Evolutionary conservation across 2,797 vertebrate genomes (phyloP).

Genomic region (Alcedo quadribrachys): DNA sequence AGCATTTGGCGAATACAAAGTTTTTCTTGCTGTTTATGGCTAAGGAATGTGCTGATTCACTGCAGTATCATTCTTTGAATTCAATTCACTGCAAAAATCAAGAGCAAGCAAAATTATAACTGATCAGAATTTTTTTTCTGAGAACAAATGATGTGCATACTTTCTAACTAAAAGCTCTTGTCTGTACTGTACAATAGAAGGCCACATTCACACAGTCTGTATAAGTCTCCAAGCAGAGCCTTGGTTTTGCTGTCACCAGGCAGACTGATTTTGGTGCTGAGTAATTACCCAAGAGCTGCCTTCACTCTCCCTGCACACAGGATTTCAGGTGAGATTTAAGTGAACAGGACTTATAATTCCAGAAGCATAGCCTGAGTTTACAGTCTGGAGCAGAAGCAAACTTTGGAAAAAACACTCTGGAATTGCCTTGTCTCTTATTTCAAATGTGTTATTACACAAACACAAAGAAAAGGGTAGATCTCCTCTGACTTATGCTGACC

Average conservation of each 20-base stretch:
- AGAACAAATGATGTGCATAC: neutral
- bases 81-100: neutral
- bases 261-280: neutral
- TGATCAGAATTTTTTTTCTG: neutral
- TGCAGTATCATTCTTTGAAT: neutral
- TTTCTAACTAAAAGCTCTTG: neutral
- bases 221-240: neutral
- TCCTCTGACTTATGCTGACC: neutral
- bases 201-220: neutral
- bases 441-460: neutral
- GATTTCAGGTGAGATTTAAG: neutral
- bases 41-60: slow-evolving; percentile 24
- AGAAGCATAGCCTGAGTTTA: neutral
- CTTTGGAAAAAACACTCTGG: neutral
- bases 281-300: neutral
- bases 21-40: neutral
- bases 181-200: neutral
- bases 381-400: accelerated
- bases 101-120: neutral
- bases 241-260: neutral
- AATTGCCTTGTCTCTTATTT: slow-evolving; percentile 43
- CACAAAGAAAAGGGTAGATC: neutral
- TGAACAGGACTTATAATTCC: neutral
- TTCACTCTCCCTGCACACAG: neutral
- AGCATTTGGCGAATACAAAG: neutral